Conservation (phyloP, 1,140 invertebrate genomes). For the Atta texana region DNA sequence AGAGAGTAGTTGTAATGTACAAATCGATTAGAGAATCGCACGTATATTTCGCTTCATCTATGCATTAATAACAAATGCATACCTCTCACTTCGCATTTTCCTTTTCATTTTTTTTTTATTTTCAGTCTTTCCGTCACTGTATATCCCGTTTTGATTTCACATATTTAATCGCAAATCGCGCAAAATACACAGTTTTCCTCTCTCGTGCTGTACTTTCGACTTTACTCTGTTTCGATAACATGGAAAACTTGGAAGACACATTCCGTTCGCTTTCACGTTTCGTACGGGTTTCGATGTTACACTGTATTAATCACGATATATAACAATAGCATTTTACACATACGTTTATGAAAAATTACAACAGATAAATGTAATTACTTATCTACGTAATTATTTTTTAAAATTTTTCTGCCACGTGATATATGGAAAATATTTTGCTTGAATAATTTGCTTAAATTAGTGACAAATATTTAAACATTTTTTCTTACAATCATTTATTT, state of each 20-base stretch:
- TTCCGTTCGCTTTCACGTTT: slow-evolving; percentile 66
- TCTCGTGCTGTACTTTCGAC: slow-evolving; percentile 39
- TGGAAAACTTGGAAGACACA: slow-evolving; percentile 78
- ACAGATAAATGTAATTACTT: slow-evolving; percentile 41
- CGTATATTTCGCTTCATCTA: slow-evolving; percentile 34
- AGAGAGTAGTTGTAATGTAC: slow-evolving; percentile 21
- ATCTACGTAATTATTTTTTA: slow-evolving; percentile 6
- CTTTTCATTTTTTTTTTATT: slow-evolving; percentile 63
- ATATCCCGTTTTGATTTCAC: slow-evolving; percentile 57
- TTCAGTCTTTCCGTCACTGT: slow-evolving; percentile 70
- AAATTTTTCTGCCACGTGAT: neutral
- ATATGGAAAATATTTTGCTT: slow-evolving; percentile 8
- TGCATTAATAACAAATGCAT: slow-evolving; percentile 65
- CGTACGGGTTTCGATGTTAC: slow-evolving; percentile 26
- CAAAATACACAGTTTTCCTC: slow-evolving; percentile 45
- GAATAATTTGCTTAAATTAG: neutral
- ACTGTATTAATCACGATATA: slow-evolving; percentile 1
- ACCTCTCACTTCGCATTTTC: slow-evolving; percentile 77
- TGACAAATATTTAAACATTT: neutral
- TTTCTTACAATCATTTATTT: neutral
- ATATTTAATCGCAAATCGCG: slow-evolving; percentile 43
- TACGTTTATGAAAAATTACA: slow-evolving; percentile 39
- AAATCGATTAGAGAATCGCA: slow-evolving; percentile 9
- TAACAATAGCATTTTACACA: slow-evolving; percentile 16
- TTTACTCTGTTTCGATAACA: slow-evolving; percentile 55